Base-by-base conservation (phyloP, 53 echinoderm and acorn worm species). In the Henricia sp. region DNA sequence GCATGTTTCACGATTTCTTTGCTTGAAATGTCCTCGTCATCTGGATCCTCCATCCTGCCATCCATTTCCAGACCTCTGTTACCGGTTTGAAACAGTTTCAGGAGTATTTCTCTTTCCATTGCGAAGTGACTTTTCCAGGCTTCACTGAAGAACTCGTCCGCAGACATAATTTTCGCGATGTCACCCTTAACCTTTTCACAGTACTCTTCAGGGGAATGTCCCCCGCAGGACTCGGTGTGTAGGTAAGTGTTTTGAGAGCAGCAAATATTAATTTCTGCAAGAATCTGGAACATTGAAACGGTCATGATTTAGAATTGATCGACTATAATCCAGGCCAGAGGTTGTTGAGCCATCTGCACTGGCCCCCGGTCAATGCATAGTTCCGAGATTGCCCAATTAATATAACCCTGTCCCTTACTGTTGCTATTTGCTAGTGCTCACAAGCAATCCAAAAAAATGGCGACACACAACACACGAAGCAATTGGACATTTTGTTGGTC, bases 191-290 rank as follows among this genome's bases (percentile, higher is more conserved):
- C n/a, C n/a, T n/a, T n/a, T n/a, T n/a, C n/a, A n/a, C n/a, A n/a
- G n/a, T n/a, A n/a, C n/a, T n/a, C n/a, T n/a, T n/a, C n/a, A n/a
- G n/a, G n/a, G n/a, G n/a, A n/a, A n/a, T n/a, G n/a, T n/a, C n/a
- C n/a, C n/a, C n/a, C n/a, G n/a, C n/a, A n/a, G n/a, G n/a, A n/a
- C n/a, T n/a, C n/a, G n/a, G n/a, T n/a, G n/a, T 72, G 72, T 17
- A 72, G 37, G 34, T 30, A 33, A n/a, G 0, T 50, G 1, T 23
- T 24, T 35, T 52, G 72, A 19, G 72, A 72, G 23, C 72, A 72
- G 14, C 72, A 72, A 1, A 72, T 23, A n/a, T 72, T 37, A 1
- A 72, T 72, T 52, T 72, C 72, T 52, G 72, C 72, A 37, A 72
- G 51, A 8, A 35, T 53, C 72, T 72, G 17, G 2, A 33, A 36